Evolutionary conservation across 2,888 invertebrate species (phyloP), one percentile per base, ranked within the genome.

Genomic region (Amiota communis): DNA sequence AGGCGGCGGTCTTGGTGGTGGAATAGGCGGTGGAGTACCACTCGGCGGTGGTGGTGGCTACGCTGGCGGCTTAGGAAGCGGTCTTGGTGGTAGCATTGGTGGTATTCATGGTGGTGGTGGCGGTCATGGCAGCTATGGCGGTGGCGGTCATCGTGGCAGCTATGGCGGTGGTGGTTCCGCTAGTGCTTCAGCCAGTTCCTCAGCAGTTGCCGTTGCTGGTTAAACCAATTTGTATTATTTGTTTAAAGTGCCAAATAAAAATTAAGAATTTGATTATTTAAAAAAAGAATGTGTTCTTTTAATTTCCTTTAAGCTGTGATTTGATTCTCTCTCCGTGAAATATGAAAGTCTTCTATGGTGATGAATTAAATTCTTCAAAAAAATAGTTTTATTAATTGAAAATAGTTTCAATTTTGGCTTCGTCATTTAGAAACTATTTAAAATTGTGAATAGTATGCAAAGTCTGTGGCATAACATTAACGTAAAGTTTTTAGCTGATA

Each of bases 131-230:
- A 12, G 63, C 10, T 48, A n/a, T n/a, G 65, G 65, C 20, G 48
- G 65, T 48, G 48, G 17, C 6, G 11, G 17, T 59, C 20, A 17
- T 48, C n/a, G 48, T 13, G 65, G 65, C 65, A 2, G 17, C 59
- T 17, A 23, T n/a, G 59, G 59, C 9, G 59, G 59, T 17, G 59
- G 59, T 17, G 59, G 59, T 8, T 68, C 20, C 69, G 57, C 8
- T 56, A 15, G n/a, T 23, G 17, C 67, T 13, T 51, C 59, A 36
- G 68, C 81, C 47, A 76, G 75, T 53, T 70, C 83, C 9, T 77
- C 80, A 46, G 77, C 81, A 9, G 57, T 77, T 2, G 75, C 81
- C 51, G 76, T 53, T 65, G 77, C 20, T 64, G 78, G 76, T 70
- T 78, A 76, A 49, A 74, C 15, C 70, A 20, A 78, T 78, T 46